phyloP scores from a whole-genome alignment of 2,113 vertebrate species.

The Circaetus gallicus region DNA sequence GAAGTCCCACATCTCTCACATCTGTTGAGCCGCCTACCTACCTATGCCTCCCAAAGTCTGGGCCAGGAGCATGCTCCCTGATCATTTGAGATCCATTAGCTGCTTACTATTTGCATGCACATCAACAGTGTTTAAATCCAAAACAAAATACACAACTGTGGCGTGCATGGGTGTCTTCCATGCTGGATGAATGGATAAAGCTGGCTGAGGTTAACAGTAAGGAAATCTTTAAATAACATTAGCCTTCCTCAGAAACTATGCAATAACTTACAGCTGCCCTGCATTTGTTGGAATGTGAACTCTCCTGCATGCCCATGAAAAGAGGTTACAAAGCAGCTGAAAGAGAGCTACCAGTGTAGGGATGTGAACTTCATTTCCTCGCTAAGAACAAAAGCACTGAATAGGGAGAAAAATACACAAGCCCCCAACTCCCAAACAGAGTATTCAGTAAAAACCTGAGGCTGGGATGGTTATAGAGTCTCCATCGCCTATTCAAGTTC shows the following conservation, averaged over 20 bases:
- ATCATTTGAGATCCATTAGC: not conserved
- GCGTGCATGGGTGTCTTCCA: not conserved
- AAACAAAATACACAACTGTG: not conserved
- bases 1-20: not conserved
- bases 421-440: not conserved
- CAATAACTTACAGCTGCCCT: not conserved
- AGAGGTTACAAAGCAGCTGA: not conserved
- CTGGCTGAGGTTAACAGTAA: not conserved
- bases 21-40: not conserved
- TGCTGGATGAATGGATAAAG: not conserved
- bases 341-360: not conserved
- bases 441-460: not conserved
- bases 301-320: not conserved
- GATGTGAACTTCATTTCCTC: not conserved
- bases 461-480: not conserved
- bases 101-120: not conserved
- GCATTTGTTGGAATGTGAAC: not conserved
- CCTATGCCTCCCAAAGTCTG: not conserved
- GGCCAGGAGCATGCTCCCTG: not conserved
- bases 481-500: not conserved
- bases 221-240: not conserved
- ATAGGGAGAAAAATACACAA: not conserved
- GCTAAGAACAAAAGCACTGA: not conserved
- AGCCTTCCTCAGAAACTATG: not conserved
- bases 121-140: not conserved